Conservation (phyloP, 2,888 invertebrate genomes). For the Dorcus hopei region DNA sequence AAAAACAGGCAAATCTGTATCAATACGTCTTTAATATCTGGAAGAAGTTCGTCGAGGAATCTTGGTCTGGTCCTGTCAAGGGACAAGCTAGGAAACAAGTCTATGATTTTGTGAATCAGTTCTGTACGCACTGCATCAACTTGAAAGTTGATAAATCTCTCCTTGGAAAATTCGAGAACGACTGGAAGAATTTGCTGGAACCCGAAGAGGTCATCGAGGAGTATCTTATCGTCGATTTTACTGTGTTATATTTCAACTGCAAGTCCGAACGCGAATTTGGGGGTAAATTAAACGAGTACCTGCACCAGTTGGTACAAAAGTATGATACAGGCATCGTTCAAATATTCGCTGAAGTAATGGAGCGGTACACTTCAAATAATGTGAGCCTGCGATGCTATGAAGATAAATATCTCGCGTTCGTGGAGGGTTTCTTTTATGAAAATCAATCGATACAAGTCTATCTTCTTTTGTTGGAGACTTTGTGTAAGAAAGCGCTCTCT, state of each 20-base stretch:
- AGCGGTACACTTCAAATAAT: not conserved
- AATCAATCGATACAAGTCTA: not conserved
- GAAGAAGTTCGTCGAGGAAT: not conserved
- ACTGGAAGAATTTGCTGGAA: not conserved
- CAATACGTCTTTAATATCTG: not conserved
- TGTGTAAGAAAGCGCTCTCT: too few species aligned
- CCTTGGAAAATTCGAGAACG: slow-evolving; percentile 1
- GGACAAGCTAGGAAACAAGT: not conserved
- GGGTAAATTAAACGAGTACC: not conserved
- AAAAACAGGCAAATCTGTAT: not conserved
- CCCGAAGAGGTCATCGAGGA: not conserved
- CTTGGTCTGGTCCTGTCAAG: not conserved
- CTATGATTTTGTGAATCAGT: not conserved
- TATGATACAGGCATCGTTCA: not conserved
- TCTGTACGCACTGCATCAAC: not conserved
- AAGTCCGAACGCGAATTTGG: slow-evolving; percentile 4
- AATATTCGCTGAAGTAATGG: not conserved
- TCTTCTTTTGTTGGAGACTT: too few species aligned
- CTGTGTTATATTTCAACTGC: not conserved
- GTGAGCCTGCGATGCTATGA: not conserved
- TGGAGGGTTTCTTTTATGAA: not conserved
- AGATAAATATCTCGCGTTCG: not conserved
- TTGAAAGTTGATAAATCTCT: not conserved
- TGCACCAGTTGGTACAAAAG: not conserved
- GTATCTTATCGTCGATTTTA: not conserved